These are phyloP conservation scores for Tetrao urogallus DNA, from an alignment of 2,113 vertebrate species.

Conservation along the genomic window DNA sequence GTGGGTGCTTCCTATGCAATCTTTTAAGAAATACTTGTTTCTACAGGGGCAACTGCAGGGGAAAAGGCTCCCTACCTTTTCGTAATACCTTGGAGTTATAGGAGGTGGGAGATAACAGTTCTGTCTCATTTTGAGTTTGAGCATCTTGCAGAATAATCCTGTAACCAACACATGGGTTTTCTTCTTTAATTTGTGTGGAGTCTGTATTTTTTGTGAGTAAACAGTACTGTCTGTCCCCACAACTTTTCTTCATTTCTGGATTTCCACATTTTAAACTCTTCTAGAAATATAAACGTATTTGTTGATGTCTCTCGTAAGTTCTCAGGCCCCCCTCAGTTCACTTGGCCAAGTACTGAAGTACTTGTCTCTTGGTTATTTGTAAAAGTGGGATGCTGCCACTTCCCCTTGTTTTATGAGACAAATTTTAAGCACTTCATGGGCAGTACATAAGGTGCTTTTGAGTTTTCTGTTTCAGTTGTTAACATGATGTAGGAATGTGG, in stretches of 20 bases:
- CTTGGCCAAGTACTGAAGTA: not conserved
- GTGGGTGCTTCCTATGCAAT: not conserved
- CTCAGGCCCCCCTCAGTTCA: not conserved
- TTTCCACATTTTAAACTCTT: not conserved
- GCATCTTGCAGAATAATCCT: not conserved
- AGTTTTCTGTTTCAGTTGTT: not conserved
- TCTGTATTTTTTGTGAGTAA: not conserved
- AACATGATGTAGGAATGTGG: not conserved
- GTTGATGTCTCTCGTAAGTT: not conserved
- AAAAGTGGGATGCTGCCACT: not conserved
- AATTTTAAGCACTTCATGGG: not conserved
- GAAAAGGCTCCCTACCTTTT: not conserved
- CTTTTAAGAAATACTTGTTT: not conserved
- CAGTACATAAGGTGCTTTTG: not conserved
- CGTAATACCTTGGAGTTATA: not conserved
- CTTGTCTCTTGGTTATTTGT: not conserved
- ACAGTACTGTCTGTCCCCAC: not conserved
- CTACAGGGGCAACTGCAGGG: not conserved
- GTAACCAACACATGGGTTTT: not conserved
- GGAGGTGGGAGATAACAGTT: not conserved
- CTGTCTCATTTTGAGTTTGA: not conserved
- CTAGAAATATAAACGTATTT: not conserved
- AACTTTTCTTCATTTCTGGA: not conserved
- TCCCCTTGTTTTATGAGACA: not conserved
- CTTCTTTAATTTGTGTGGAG: not conserved